A percentile compares a stretch with the other conserved stretches of the same genome.
These are phyloP conservation scores for Zeus faber DNA, from an alignment of 2,113 vertebrate species.

Conservation along the genomic window DNA sequence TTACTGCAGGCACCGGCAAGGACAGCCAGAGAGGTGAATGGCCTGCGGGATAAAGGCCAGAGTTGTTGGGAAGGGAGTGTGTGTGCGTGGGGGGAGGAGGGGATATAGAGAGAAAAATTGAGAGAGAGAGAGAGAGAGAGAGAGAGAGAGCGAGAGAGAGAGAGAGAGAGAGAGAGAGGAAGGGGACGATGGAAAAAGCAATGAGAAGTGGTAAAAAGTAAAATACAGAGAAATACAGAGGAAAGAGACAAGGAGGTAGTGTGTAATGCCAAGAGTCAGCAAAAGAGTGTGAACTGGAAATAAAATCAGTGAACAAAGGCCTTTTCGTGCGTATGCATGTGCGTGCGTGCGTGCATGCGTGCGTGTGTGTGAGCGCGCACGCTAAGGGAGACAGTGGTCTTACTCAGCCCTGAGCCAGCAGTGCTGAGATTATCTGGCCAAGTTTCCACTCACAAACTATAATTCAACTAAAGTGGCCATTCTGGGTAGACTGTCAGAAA, in stretches of 20 bases:
- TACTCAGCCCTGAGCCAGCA: slow-evolving; percentile 69
- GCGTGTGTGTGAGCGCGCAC: not conserved
- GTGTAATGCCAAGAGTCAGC: slow-evolving; percentile 52
- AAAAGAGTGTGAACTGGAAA: slow-evolving; percentile 58
- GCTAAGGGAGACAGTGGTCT: slow-evolving; percentile 66
- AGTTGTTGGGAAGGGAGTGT: slow-evolving; percentile 54
- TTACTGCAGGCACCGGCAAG: slow-evolving; percentile 68
- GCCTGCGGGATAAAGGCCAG: slow-evolving; percentile 59
- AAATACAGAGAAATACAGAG: no score
- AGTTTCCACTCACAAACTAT: slow-evolving; percentile 79
- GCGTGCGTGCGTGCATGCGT: slow-evolving; percentile 11
- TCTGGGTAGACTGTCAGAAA: slow-evolving; percentile 50
- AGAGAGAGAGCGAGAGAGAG: slow-evolving; percentile 10
- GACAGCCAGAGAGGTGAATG: slow-evolving; percentile 59
- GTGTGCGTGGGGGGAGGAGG: not conserved
- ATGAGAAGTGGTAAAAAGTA: slow-evolving; percentile 5
- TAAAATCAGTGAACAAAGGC: slow-evolving; percentile 43
- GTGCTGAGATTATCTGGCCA: slow-evolving; percentile 63
- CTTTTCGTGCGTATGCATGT: slow-evolving; percentile 18
- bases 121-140: slow-evolving; percentile 20
- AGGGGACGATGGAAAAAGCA: slow-evolving; percentile 2
- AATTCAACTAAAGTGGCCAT: slow-evolving; percentile 75
- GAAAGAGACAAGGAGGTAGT: slow-evolving; percentile 49
- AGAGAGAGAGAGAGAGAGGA: slow-evolving; percentile 31
- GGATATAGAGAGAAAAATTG: not conserved